phyloP scores from a whole-genome alignment of 2,113 vertebrate genomes.

The Euleptes europaea region DNA sequence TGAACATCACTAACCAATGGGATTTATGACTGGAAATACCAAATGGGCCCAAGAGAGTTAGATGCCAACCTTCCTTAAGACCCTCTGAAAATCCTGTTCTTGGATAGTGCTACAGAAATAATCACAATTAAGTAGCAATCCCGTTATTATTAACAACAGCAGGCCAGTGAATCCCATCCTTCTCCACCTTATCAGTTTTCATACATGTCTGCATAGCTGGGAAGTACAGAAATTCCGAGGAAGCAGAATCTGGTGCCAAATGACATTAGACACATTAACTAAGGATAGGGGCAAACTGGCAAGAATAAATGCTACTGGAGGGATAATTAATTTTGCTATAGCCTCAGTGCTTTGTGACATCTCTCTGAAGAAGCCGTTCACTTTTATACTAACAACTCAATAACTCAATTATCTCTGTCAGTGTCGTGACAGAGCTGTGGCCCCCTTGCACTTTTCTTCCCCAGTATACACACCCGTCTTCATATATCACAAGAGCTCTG shows the following conservation, averaged over 20 bases:
- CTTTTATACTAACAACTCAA: constrained; percentile 52
- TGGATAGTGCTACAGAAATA: not conserved
- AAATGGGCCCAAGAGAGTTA: not conserved
- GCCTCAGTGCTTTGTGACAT: constrained; percentile 35
- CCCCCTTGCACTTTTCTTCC: constrained; percentile 26
- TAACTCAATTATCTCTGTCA: constrained; percentile 56
- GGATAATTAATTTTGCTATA: constrained; percentile 30
- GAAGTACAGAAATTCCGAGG: not conserved
- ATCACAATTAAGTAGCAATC: not conserved
- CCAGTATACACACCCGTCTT: constrained; percentile 41
- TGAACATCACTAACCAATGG: not conserved
- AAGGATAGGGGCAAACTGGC: not conserved
- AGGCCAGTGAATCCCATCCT: not conserved
- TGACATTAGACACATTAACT: constrained; percentile 35
- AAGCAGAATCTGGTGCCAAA: constrained; percentile 37
- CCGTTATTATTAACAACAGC: not conserved
- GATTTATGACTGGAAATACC: not conserved
- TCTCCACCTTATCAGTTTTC: not conserved
- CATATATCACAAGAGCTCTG: constrained; percentile 32
- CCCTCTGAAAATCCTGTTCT: not conserved
- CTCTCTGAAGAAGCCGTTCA: constrained; percentile 36
- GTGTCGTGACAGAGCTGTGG: constrained; percentile 44
- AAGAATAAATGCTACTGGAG: constrained; percentile 34
- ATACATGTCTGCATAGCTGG: fast-evolving
- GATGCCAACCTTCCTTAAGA: not conserved